phyloP scores from a whole-genome alignment of 2,888 invertebrate species.

The Reticulitermes lucifugus region DNA sequence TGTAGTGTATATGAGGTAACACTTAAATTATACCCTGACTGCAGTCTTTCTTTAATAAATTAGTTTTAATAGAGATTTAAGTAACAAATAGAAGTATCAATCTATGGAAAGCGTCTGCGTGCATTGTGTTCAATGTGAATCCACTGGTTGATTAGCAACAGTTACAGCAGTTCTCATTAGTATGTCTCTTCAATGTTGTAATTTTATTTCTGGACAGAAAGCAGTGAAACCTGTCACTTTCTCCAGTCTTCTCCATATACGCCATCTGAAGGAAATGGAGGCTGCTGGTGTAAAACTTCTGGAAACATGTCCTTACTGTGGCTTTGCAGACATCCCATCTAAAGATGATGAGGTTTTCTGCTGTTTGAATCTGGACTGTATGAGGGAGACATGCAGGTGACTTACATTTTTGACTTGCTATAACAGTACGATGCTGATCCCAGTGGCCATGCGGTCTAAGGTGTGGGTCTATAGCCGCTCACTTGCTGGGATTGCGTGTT shows the following conservation, averaged over 20 bases:
- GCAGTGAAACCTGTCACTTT: not conserved
- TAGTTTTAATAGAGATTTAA: no score
- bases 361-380: not conserved
- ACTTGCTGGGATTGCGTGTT: no score
- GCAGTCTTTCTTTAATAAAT: no score
- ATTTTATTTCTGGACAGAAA: not conserved
- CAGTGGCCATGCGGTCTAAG: no score
- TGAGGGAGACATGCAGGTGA: constrained; percentile 16
- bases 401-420: not conserved
- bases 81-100: no score
- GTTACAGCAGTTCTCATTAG: no score
- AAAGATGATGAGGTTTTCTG: not conserved
- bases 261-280: constrained; percentile 7
- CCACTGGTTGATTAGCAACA: no score
- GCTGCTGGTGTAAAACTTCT: not conserved
- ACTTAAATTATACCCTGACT: not conserved
- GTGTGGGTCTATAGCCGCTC: no score
- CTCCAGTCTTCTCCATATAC: not conserved
- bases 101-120: no score
- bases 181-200: no score
- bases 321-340: not conserved
- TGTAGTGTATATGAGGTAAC: not conserved
- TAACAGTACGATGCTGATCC: not conserved
- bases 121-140: no score
- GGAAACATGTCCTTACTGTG: not conserved